A percentile compares a stretch with the other conserved stretches of the same genome.
phyloP scores from a whole-genome alignment of 2,113 vertebrate genomes.

The Alaudala cheleensis region DNA sequence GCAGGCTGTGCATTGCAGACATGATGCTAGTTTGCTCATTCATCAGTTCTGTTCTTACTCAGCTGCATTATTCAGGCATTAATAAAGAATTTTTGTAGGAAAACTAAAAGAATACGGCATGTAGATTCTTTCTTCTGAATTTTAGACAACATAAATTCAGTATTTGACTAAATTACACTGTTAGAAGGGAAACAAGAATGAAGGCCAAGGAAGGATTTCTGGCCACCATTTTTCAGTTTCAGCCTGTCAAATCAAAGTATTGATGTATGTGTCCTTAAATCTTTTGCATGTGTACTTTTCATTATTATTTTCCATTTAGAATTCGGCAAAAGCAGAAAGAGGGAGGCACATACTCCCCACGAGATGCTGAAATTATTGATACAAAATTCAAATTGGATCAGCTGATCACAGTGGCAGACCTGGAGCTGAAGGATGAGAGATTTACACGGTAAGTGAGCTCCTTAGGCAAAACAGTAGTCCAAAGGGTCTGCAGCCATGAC shows the following conservation, averaged over 20 bases:
- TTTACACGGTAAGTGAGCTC: conserved; percentile 87
- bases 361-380: conserved; percentile 95
- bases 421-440: conserved; percentile 96
- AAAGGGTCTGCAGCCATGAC: conserved; percentile 79
- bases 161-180: not conserved
- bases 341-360: conserved; percentile 93
- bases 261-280: not conserved
- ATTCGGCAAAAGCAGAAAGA: conserved; percentile 95
- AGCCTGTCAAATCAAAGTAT: not conserved
- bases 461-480: conserved; percentile 73
- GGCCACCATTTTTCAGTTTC: not conserved
- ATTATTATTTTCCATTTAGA: conserved; percentile 69
- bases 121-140: not conserved
- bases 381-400: conserved; percentile 97
- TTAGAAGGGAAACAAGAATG: not conserved
- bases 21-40: not conserved
- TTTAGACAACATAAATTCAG: not conserved
- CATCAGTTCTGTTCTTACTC: not conserved
- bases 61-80: not conserved
- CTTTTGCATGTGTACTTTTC: not conserved
- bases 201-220: not conserved
- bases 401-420: conserved; percentile 93
- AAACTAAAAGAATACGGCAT: not conserved
- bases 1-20: not conserved
- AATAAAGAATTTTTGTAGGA: not conserved